Percentiles rank a stretch among this genome's conserved stretches.
Conservation (phyloP, 2,113 vertebrate species). For the Paralichthys olivaceus region DNA sequence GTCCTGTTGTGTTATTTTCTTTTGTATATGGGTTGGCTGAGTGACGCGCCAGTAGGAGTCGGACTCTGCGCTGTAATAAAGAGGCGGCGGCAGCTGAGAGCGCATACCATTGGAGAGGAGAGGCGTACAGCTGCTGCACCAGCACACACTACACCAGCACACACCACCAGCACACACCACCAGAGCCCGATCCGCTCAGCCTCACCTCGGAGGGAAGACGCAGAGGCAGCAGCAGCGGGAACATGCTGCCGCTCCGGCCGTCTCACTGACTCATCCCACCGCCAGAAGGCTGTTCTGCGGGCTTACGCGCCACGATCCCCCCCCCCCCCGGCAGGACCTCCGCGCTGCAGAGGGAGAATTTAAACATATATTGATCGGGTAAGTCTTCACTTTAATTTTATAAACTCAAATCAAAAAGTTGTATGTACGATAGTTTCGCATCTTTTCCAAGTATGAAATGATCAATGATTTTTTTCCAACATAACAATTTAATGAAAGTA, state of each 20-base stretch:
- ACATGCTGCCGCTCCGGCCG: slow-evolving; percentile 52
- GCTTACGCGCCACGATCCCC: not conserved
- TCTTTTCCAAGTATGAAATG: no score
- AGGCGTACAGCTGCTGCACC: slow-evolving; percentile 52
- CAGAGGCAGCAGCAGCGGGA: slow-evolving; percentile 2
- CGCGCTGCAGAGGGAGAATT: not conserved
- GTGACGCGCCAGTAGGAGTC: slow-evolving; percentile 78
- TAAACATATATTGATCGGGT: not conserved
- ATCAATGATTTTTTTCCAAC: no score
- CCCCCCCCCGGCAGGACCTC: not conserved
- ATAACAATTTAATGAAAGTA: no score
- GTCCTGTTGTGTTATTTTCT: not conserved
- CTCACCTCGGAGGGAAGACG: slow-evolving; percentile 17
- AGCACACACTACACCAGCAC: slow-evolving; percentile 18
- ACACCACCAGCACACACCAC: slow-evolving; percentile 21
- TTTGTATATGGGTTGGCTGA: slow-evolving; percentile 66
- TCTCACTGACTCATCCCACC: slow-evolving; percentile 26
- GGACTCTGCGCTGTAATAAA: slow-evolving; percentile 88
- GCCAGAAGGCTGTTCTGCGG: not conserved
- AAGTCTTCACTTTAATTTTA: not conserved
- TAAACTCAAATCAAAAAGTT: not conserved
- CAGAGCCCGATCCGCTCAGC: not conserved
- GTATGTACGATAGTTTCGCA: no score
- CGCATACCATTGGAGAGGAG: slow-evolving; percentile 79
- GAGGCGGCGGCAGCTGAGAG: slow-evolving; percentile 86